Evolutionary conservation across 2,888 invertebrate genomes (phyloP).

Genomic region (Noctua pronuba): DNA sequence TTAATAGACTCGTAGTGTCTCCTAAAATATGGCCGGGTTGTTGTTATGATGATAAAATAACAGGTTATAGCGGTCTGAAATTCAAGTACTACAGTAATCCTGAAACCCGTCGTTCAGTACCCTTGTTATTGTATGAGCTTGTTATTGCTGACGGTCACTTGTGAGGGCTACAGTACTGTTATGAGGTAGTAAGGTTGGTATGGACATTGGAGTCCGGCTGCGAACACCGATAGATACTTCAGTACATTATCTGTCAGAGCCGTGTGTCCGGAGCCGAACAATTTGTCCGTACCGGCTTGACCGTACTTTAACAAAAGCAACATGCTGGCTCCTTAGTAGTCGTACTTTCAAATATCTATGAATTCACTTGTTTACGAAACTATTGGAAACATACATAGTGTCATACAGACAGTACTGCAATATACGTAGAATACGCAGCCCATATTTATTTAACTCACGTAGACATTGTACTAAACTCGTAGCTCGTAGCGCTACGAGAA

Average conservation of each 20-base stretch:
- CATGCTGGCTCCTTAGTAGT: not conserved
- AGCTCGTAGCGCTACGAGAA: conserved; percentile 62
- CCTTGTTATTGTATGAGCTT: conserved; percentile 5
- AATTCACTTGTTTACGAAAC: conserved; percentile 4
- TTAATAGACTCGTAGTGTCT: not conserved
- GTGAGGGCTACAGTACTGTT: not conserved
- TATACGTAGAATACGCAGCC: conserved; percentile 18
- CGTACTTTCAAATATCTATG: not conserved
- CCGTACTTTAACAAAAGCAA: not conserved
- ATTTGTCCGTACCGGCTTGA: not conserved
- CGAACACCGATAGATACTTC: not conserved
- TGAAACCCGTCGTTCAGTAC: conserved; percentile 2
- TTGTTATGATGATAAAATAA: conserved; percentile 15
- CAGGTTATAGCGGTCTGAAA: conserved; percentile 1
- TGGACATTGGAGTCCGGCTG: not conserved
- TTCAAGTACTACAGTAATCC: conserved; percentile 6
- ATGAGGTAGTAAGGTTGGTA: not conserved
- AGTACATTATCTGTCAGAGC: not conserved
- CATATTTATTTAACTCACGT: conserved; percentile 43
- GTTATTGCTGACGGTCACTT: conserved; percentile 6
- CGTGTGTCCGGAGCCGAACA: not conserved
- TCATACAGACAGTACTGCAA: not conserved
- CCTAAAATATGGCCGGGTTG: not conserved
- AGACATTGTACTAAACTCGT: conserved; percentile 36
- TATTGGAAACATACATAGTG: not conserved